These are phyloP conservation scores for Ennomos erosarius DNA, from an alignment of 2,888 invertebrate species.

Conservation along the genomic window DNA sequence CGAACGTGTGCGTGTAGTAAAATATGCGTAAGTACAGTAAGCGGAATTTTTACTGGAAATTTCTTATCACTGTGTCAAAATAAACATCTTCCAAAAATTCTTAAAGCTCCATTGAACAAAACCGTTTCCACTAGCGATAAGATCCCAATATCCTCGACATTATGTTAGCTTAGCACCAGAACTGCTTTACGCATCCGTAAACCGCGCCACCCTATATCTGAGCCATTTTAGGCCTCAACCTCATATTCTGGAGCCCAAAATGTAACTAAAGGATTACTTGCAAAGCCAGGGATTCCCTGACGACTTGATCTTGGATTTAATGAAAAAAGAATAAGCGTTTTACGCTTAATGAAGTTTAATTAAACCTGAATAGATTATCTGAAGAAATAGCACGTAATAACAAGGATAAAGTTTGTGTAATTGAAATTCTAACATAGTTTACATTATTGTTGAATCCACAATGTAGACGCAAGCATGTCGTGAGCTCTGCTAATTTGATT, in stretches of 20 bases:
- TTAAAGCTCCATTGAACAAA: background rate
- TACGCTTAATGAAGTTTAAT: slow-evolving; percentile 19
- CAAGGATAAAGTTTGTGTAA: no score
- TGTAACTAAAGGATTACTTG: slow-evolving; percentile 17
- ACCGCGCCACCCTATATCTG: slow-evolving; percentile 10
- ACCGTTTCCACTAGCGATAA: background rate
- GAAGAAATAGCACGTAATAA: background rate
- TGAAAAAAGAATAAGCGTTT: slow-evolving; percentile 18
- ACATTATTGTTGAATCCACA: no score
- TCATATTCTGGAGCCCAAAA: slow-evolving; percentile 16
- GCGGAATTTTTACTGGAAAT: no score
- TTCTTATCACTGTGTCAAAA: no score
- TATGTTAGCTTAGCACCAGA: background rate
- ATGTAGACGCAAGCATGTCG: no score
- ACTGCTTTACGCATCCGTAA: slow-evolving; percentile 9
- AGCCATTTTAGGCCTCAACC: background rate
- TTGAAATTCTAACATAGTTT: no score
- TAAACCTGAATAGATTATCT: slow-evolving; percentile 2
- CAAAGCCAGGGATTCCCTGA: slow-evolving; percentile 16
- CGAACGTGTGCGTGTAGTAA: no score
- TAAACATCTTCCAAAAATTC: no score
- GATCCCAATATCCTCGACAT: background rate
- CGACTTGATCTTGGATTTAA: slow-evolving; percentile 17
- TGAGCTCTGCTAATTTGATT: no score
- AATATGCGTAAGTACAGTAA: no score